A percentile compares a stretch with the other conserved stretches of the same genome.
phyloP scores from a whole-genome alignment of 2,113 vertebrate species.

The Acrocephalus kingi region DNA sequence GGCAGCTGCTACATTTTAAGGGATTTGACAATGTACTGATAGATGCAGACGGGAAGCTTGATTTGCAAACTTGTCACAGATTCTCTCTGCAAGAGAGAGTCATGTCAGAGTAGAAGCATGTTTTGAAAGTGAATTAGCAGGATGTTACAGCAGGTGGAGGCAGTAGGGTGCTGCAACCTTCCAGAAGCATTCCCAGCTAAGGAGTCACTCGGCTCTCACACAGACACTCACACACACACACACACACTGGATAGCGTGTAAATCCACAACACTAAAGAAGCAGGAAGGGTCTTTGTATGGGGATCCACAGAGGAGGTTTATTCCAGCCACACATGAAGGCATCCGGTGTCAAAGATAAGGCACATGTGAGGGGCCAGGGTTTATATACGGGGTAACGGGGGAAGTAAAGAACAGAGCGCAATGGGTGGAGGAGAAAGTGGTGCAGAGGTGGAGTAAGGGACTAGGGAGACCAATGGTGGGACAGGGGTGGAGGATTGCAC shows the following conservation, averaged over 20 bases:
- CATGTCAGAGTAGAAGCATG: not conserved
- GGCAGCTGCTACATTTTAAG: not conserved
- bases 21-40: not conserved
- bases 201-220: not conserved
- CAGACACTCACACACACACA: not conserved
- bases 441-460: not conserved
- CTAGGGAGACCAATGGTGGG: not conserved
- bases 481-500: not conserved
- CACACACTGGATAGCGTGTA: not conserved
- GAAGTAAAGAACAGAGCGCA: not conserved
- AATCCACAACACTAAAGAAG: not conserved
- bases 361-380: no score
- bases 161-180: not conserved
- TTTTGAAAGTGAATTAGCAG: constrained; percentile 25
- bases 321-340: not conserved
- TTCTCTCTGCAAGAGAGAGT: not conserved
- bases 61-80: constrained; percentile 51
- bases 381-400: not conserved
- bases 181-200: not conserved
- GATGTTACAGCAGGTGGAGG: not conserved
- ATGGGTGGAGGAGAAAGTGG: not conserved
- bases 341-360: not conserved
- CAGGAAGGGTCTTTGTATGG: not conserved
- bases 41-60: not conserved
- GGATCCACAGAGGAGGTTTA: not conserved